Evolutionary conservation across 2,888 invertebrate species (phyloP).

Genomic region (Tenthredo mesomela): DNA sequence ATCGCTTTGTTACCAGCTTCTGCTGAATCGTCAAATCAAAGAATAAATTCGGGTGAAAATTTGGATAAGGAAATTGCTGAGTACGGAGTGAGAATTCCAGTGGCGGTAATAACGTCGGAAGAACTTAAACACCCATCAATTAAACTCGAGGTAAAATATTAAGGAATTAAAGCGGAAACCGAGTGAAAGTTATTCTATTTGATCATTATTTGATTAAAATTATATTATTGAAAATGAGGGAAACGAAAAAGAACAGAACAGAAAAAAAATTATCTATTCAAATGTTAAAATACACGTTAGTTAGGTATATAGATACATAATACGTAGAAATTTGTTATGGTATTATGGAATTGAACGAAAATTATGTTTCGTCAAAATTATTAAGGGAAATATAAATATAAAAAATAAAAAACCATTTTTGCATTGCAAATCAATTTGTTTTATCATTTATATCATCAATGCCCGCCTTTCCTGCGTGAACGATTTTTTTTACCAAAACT

Average conservation of each 20-base stretch:
- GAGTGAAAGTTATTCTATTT: background rate
- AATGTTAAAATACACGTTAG: background rate
- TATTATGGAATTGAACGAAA: background rate
- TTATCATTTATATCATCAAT: constrained; percentile 3
- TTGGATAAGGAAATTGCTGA: background rate
- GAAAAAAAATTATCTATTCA: background rate
- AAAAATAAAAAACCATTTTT: background rate
- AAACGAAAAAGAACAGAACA: background rate
- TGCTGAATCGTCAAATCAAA: background rate
- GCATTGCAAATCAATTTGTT: constrained; percentile 28
- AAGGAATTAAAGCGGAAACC: background rate
- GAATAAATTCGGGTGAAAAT: background rate
- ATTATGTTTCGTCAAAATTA: constrained; percentile 23
- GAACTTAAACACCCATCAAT: constrained; percentile 1
- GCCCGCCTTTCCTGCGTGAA: background rate
- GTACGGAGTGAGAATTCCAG: constrained; percentile 17
- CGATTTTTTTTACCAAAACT: background rate
- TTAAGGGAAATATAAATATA: background rate
- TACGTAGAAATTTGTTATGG: background rate
- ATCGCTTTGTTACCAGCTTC: constrained; percentile 57
- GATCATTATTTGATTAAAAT: background rate
- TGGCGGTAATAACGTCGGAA: background rate
- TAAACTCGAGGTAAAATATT: constrained; percentile 52
- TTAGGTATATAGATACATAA: background rate
- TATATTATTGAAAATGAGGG: background rate